These are phyloP conservation scores for Myiozetetes cayanensis DNA, from an alignment of 2,113 vertebrate genomes.

Conservation along the genomic window DNA sequence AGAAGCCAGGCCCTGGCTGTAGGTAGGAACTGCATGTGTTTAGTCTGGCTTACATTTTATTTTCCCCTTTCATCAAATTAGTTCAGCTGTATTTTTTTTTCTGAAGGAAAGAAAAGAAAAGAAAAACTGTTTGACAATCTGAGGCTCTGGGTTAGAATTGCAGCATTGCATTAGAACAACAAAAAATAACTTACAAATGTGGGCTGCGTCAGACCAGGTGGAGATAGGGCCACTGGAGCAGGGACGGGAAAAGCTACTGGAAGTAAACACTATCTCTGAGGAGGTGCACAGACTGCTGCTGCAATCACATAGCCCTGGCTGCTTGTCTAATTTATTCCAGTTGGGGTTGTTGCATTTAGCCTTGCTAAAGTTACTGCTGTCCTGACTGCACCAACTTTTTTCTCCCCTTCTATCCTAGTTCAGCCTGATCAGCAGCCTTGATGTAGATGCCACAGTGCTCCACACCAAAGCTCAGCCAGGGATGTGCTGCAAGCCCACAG, in stretches of 20 bases:
- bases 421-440: neutral
- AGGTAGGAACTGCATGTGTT: conserved; percentile 75
- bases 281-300: neutral
- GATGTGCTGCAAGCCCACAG: neutral
- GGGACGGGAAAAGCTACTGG: neutral
- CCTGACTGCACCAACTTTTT: neutral
- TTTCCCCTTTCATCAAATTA: conserved; percentile 77
- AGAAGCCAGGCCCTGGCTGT: conserved; percentile 64
- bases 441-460: rapidly evolving
- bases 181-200: conserved; percentile 36
- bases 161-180: conserved; percentile 29
- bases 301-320: neutral
- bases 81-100: conserved; percentile 73
- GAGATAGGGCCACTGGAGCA: neutral
- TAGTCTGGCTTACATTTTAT: conserved; percentile 74
- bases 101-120: conserved; percentile 52
- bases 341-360: neutral
- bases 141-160: conserved; percentile 61
- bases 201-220: neutral
- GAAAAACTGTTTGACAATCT: conserved; percentile 52
- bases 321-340: neutral
- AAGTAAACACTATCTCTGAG: neutral
- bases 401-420: neutral
- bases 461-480: neutral
- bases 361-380: neutral